Conservation (phyloP, 2,113 vertebrate genomes). For the Marmota flaviventris region DNA sequence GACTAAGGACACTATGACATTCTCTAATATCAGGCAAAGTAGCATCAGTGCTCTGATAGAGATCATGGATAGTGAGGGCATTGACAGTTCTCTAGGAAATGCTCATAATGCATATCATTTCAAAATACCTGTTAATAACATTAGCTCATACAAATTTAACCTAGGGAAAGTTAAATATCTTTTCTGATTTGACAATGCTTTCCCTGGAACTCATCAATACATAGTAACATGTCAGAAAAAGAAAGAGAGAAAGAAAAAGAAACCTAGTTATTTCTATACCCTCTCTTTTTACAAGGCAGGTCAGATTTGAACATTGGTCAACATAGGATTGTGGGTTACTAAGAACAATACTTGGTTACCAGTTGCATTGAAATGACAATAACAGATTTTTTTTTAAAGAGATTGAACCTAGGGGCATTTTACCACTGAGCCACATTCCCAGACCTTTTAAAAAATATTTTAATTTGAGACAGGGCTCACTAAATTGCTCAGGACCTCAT, state of each 20-base stretch:
- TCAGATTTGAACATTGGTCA: conserved; percentile 21
- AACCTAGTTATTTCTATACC: neutral
- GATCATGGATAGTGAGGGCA: neutral
- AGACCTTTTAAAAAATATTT: too few species aligned
- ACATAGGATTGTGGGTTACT: neutral
- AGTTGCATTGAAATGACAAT: neutral
- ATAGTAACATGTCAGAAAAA: neutral
- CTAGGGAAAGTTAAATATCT: neutral
- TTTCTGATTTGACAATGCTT: conserved; percentile 3
- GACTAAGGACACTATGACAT: neutral
- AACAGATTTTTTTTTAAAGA: neutral
- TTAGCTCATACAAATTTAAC: conserved; percentile 14
- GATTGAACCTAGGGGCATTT: too few species aligned
- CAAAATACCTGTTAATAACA: neutral
- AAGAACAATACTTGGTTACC: neutral
- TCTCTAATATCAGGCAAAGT: neutral
- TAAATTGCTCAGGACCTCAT: too few species aligned
- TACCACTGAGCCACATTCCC: too few species aligned
- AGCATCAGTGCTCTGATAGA: neutral
- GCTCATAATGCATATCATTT: neutral
- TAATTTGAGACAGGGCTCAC: too few species aligned
- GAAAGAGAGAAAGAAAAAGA: too few species aligned
- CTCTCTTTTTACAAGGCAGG: neutral
- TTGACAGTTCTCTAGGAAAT: neutral
- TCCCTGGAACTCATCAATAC: neutral